Percentiles rank a stretch among this genome's conserved stretches.
phyloP scores from a whole-genome alignment of 2,113 vertebrate species.

The Poicephalus meyeri region DNA sequence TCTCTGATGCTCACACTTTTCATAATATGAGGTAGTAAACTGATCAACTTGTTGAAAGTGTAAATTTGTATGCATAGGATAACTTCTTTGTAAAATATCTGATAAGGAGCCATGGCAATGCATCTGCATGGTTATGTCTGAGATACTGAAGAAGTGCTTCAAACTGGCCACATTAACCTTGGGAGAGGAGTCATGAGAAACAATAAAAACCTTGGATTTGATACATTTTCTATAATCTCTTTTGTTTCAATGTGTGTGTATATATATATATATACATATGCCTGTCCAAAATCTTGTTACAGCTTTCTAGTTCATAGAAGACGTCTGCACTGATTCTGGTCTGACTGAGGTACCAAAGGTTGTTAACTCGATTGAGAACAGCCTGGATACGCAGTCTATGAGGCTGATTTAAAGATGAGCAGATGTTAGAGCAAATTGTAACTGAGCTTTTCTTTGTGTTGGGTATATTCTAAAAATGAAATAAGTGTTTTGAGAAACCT shows the following conservation, averaged over 20 bases:
- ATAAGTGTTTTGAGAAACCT: not conserved
- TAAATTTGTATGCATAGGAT: not conserved
- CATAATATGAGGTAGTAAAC: not conserved
- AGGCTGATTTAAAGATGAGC: not conserved
- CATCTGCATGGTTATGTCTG: fast-evolving
- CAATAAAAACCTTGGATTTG: fast-evolving
- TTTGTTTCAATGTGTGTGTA: not conserved
- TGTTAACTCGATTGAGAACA: not conserved
- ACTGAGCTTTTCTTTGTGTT: not conserved
- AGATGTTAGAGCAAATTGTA: not conserved
- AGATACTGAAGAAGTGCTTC: not conserved
- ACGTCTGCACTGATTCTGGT: not conserved
- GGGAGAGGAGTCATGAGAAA: not conserved
- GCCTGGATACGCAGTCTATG: not conserved
- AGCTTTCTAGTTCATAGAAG: not conserved
- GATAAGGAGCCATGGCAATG: not conserved
- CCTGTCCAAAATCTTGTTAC: not conserved
- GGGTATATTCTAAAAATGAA: not conserved
- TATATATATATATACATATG: too few species aligned
- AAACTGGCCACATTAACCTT: not conserved
- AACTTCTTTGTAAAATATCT: not conserved
- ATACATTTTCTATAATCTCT: not conserved
- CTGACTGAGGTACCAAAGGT: not conserved
- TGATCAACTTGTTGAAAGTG: not conserved
- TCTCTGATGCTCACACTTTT: not conserved